These are phyloP conservation scores for Arctopsyche grandis DNA, from an alignment of 1,140 invertebrate species.

Conservation along the genomic window DNA sequence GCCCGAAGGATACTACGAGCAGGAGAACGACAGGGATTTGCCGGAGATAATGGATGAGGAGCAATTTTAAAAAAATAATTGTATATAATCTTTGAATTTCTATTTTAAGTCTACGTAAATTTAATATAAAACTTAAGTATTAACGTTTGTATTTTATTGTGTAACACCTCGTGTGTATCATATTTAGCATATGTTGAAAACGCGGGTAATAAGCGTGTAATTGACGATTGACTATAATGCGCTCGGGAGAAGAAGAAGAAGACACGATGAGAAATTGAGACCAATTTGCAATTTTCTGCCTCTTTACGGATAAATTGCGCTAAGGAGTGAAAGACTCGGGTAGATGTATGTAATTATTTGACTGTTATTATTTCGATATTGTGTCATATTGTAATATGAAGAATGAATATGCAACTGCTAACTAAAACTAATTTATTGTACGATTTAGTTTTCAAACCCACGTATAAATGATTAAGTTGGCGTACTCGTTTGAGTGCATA, in stretches of 20 bases:
- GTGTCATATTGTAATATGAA: too few species aligned
- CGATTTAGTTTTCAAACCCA: too few species aligned
- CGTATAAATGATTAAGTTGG: too few species aligned
- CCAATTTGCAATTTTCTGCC: constrained; percentile 37
- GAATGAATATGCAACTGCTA: too few species aligned
- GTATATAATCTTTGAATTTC: background rate
- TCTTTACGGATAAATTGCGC: constrained; percentile 25
- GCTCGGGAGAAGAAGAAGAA: background rate
- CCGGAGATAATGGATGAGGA: constrained; percentile 62
- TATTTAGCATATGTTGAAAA: background rate
- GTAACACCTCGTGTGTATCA: background rate
- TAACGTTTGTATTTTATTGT: too few species aligned
- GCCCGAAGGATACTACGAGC: constrained; percentile 62
- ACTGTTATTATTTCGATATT: too few species aligned
- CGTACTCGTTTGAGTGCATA: too few species aligned
- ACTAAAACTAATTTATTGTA: too few species aligned
- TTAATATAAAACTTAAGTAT: background rate
- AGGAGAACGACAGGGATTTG: constrained; percentile 62
- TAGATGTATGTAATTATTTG: background rate
- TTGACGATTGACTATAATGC: background rate
- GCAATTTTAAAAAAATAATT: background rate
- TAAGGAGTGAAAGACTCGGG: background rate
- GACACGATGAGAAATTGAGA: background rate
- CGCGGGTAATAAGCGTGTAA: background rate
- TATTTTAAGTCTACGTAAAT: background rate